Evolutionary conservation across 1,140 invertebrate genomes (phyloP).

Genomic region (Drosophila sucinea): DNA sequence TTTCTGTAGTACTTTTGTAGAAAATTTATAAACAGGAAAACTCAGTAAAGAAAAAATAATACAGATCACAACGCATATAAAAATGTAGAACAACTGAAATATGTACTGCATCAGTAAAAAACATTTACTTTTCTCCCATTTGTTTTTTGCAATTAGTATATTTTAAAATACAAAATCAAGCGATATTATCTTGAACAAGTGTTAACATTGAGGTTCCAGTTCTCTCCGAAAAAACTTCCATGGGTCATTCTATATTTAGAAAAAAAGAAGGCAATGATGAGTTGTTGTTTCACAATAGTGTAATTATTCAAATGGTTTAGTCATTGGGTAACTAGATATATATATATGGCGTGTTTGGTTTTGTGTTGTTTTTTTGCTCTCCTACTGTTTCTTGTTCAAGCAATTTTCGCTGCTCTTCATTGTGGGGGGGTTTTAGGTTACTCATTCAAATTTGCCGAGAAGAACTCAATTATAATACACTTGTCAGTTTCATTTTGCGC

Average conservation of each 20-base stretch:
- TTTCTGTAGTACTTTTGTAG: too few species aligned
- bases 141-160: neutral
- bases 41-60: too few species aligned
- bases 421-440: constrained; percentile 2
- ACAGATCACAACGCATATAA: too few species aligned
- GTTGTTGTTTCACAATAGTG: constrained; percentile 3
- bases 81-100: neutral
- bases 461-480: constrained; percentile 8
- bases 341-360: neutral
- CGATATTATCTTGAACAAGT: neutral
- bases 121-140: neutral
- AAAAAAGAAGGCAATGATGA: neutral
- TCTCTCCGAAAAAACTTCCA: neutral
- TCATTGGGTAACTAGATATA: constrained; percentile 7
- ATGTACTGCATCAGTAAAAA: neutral
- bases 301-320: constrained; percentile 13
- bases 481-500: neutral
- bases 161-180: neutral
- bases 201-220: neutral
- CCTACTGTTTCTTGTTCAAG: neutral
- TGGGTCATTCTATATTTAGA: constrained; percentile 3
- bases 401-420: neutral
- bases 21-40: too few species aligned
- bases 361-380: neutral
- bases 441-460: neutral